phyloP scores from a whole-genome alignment of 2,113 vertebrate species.

The Pelecanus crispus region DNA sequence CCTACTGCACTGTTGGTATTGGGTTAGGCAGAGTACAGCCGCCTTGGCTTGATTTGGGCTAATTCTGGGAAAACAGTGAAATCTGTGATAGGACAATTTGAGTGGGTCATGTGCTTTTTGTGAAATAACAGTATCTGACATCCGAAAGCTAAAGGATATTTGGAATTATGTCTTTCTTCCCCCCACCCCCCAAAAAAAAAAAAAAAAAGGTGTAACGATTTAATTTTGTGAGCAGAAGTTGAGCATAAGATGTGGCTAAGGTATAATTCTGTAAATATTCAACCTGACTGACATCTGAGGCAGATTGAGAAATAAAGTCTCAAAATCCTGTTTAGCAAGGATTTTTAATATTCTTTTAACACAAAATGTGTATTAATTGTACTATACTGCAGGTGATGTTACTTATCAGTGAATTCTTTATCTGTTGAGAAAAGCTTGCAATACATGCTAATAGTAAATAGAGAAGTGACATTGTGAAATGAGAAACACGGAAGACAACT shows the following conservation, averaged over 20 bases:
- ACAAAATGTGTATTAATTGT: background rate
- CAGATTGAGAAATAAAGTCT: background rate
- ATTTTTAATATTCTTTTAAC: background rate
- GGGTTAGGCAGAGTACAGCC: background rate
- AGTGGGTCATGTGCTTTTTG: background rate
- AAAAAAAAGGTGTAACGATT: background rate
- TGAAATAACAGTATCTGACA: background rate
- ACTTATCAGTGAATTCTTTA: background rate
- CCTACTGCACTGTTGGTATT: background rate
- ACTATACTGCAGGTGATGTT: background rate
- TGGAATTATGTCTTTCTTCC: background rate
- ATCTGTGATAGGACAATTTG: background rate
- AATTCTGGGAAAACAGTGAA: background rate
- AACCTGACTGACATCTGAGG: background rate
- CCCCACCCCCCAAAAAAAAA: background rate
- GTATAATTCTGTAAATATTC: background rate
- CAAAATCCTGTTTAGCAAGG: background rate
- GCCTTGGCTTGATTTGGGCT: background rate
- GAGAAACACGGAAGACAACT: background rate
- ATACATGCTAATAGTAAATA: accelerated
- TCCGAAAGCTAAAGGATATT: background rate
- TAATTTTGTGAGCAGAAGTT: background rate
- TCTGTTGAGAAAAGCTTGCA: background rate
- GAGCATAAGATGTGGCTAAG: background rate
- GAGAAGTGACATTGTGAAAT: background rate